These are phyloP conservation scores for Protonibea diacanthus DNA, from an alignment of 2,797 vertebrate genomes.

Conservation along the genomic window DNA sequence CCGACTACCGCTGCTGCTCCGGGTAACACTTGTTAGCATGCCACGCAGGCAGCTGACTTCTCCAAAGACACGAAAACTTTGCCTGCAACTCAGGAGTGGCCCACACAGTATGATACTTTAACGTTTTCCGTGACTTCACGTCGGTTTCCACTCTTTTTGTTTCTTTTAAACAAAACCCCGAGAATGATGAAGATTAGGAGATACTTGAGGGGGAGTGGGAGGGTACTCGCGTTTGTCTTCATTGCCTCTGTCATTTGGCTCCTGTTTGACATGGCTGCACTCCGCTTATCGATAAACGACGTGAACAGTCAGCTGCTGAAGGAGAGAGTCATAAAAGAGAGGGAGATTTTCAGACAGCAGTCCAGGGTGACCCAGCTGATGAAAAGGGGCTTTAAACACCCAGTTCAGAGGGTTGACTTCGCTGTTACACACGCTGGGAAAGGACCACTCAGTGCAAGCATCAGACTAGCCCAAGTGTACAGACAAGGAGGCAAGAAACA, in stretches of 20 bases:
- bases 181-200: slow-evolving; percentile 84
- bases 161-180: background rate
- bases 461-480: slow-evolving; percentile 67
- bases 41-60: slow-evolving; percentile 81
- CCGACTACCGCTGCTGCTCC: slow-evolving; percentile 16
- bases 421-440: slow-evolving; percentile 18
- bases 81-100: background rate
- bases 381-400: slow-evolving; percentile 64
- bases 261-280: slow-evolving; percentile 95
- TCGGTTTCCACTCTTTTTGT: background rate
- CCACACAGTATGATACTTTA: background rate
- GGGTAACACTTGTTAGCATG: slow-evolving; percentile 56
- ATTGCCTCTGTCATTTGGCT: slow-evolving; percentile 93
- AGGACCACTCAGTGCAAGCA: slow-evolving; percentile 7
- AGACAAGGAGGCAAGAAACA: slow-evolving; percentile 47
- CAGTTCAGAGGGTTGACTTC: slow-evolving; percentile 63
- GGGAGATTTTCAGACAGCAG: slow-evolving; percentile 52
- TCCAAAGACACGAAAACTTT: slow-evolving; percentile 39
- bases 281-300: slow-evolving; percentile 91
- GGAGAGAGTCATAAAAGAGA: slow-evolving; percentile 78
- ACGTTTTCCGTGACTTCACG: background rate
- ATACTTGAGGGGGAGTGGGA: slow-evolving; percentile 91
- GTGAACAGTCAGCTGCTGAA: slow-evolving; percentile 81
- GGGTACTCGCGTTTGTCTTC: slow-evolving; percentile 92
- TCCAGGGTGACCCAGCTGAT: slow-evolving; percentile 30